Evolutionary conservation across 2,797 vertebrate genomes (phyloP), one percentile per base, ranked within the genome.

Genomic region (Gymnoscopelus braueri): DNA sequence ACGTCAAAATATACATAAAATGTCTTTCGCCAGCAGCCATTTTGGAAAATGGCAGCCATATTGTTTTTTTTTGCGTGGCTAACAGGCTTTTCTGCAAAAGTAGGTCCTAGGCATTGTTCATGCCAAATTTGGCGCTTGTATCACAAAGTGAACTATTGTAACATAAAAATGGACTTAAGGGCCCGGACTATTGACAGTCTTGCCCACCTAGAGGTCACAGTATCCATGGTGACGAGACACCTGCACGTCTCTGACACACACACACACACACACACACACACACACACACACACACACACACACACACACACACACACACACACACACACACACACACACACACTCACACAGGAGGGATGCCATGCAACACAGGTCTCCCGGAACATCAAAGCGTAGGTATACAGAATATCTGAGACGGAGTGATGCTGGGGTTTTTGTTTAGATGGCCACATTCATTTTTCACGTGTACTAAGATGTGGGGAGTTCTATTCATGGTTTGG

Each of bases 381-480:
- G 60, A 55, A 77, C 64, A 80, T 70, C 14, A 71, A 56, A 58
- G 60, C 68, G 67, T 59, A 51, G 49, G 24, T 67, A 60, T 5
- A 58, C 14, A 71, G 55, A 73, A 68, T 69, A 67, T 61, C 56
- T 56, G 35, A 65, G 26, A 35, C 44, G 55, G 65, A 83, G 71
- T 65, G 57, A 58, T 9, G 8, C 24, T 56, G 64, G 49, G 13
- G 50, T 56, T 74, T 73, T 55, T 5, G 5, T 52, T 0, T 19
- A 83, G 67, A 75, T 69, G 63, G 65, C 53, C 65, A 82, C 69
- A 80, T 87, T 74, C 14, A 80, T 80, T 74, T 84, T 84, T 87
- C 23, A 79, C 78, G 10, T 26, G 11, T 6, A 4, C 62, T 13
- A 55, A 73, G 68, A 75, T 78, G 69, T 63, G 72, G 10, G 32